Base-by-base conservation (phyloP, 2,797 vertebrate species). In the Ptychadena robeensis region DNA sequence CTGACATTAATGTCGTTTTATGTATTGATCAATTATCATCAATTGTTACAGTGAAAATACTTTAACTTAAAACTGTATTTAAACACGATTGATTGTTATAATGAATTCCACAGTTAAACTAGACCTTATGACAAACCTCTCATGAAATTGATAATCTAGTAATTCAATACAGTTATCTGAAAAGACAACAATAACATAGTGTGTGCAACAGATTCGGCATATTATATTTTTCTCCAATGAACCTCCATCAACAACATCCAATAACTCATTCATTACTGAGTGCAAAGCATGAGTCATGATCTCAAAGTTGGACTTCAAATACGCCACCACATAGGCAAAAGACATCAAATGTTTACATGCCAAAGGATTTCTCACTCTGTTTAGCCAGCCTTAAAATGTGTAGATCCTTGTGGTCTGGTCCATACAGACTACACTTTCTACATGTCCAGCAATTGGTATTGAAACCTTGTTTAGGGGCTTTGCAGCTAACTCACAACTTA, bases 51-150 rank as follows among this genome's bases (percentile, higher is more conserved):
- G 78, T 53, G 57, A 64, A 68, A 59, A 9, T 59, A 9, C 40
- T 79, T 44, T 25, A 27, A 69, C 44, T 67, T 37, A 77, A 82
- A 70, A 82, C 6, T 15, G 7, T 63, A 77, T 66, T 77, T 76
- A 68, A 63, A 74, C 27, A 7, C 68, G 63, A 76, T 76, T 76
- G 37, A 82, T 77, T 57, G 27, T 9, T 27, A 22, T 38, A 37
- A 27, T 18, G 53, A 76, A 65, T 57, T 70, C 66, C 15, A 64
- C 34, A 48, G 66, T 71, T 72, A 82, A 71, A 71, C 31, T 34
- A 25, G 32, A 77, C 34, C 57, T 35, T 14, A 34, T 77, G n/a
- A 69, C 61, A 37, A 76, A 69, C 14, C n/a, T 40, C 35, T 63
- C 6, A 61, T n/a, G 35, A 67, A 59, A 75, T 40, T 2, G 40